Conservation (phyloP, 2,888 invertebrate genomes). For the Eupithecia vulgata region DNA sequence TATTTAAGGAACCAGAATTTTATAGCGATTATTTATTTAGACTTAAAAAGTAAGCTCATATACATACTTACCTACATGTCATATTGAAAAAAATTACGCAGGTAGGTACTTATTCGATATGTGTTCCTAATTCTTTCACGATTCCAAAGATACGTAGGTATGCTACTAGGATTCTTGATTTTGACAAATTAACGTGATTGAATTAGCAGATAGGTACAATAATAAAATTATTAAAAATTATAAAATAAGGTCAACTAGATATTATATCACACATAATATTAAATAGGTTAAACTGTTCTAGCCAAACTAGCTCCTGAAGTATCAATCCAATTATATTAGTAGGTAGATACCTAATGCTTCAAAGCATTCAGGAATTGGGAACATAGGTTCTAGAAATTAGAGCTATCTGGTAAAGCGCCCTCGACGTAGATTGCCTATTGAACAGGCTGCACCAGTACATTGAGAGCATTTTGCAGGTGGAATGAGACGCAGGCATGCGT, state of each 20-base stretch:
- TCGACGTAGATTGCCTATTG: background rate
- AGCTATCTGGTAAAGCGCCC: constrained; percentile 7
- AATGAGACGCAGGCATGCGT: constrained; percentile 16
- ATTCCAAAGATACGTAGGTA: no score
- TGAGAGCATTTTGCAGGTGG: constrained; percentile 8
- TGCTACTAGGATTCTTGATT: no score
- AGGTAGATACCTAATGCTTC: background rate
- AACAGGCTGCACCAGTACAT: background rate
- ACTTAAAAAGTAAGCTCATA: background rate
- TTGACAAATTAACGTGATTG: background rate
- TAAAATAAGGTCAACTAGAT: background rate
- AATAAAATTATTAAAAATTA: no score
- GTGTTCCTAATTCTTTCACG: no score
- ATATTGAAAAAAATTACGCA: no score
- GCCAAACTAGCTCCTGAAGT: background rate
- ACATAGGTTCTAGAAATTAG: constrained; percentile 8
- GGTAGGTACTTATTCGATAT: no score
- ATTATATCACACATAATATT: background rate
- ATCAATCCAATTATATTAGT: background rate
- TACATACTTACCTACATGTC: no score
- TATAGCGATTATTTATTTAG: background rate
- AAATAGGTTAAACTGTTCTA: background rate
- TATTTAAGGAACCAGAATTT: no score
- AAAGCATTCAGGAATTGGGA: constrained; percentile 7
- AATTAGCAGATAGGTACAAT: background rate